These are phyloP conservation scores for Etheostoma spectabile DNA, from an alignment of 2,113 vertebrate genomes.

Conservation along the genomic window DNA sequence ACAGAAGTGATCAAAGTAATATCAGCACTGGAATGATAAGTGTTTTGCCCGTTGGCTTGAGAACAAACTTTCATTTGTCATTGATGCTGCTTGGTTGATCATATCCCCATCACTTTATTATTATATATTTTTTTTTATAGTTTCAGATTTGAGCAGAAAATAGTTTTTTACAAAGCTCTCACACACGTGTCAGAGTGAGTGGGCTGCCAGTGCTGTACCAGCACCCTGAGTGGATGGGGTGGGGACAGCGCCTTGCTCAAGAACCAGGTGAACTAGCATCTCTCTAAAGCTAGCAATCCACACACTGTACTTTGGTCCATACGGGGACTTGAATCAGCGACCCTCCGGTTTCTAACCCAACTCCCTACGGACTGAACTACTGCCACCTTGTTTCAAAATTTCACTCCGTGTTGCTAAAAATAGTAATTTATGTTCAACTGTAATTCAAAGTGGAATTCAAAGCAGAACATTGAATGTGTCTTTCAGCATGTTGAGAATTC, in stretches of 20 bases:
- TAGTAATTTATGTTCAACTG: background rate
- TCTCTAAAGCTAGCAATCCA: no score
- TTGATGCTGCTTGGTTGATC: background rate
- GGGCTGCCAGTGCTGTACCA: no score
- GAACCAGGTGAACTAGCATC: no score
- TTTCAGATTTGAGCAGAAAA: background rate
- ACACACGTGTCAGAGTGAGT: no score
- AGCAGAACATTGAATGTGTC: background rate
- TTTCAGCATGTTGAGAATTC: background rate
- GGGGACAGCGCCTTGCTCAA: no score
- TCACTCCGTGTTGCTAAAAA: background rate
- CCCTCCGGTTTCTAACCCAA: no score
- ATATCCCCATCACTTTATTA: background rate
- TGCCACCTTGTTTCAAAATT: background rate
- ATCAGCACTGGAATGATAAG: conserved; percentile 1
- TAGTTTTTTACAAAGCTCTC: background rate
- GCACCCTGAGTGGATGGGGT: no score
- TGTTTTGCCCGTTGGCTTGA: background rate
- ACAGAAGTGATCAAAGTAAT: background rate
- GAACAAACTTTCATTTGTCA: background rate
- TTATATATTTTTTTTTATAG: background rate
- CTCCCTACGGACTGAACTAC: no score
- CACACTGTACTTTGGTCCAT: no score
- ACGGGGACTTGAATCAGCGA: no score
- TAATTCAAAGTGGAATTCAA: background rate